A percentile compares a stretch with the other conserved stretches of the same genome.
Conservation (phyloP, 2,113 vertebrate genomes). For the Ifrita kowaldi region DNA sequence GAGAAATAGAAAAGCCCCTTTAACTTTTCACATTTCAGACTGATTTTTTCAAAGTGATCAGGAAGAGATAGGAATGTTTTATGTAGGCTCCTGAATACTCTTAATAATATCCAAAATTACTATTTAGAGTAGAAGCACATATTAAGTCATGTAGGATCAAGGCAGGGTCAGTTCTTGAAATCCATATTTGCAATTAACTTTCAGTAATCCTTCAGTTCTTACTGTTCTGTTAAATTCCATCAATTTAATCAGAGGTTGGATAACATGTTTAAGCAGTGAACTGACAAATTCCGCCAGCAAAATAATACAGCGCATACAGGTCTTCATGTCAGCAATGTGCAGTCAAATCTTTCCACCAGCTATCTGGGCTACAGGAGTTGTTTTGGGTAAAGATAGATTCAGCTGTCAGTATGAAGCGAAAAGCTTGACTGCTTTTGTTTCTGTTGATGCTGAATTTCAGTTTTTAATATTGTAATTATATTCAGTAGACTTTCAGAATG, state of each 20-base stretch:
- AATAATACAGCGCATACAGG: neutral
- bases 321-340: neutral
- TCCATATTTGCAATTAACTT: neutral
- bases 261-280: neutral
- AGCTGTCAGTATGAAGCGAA: neutral
- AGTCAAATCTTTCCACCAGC: neutral
- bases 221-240: neutral
- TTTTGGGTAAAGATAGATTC: neutral
- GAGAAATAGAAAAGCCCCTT: neutral
- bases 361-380: neutral
- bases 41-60: neutral
- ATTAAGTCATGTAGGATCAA: neutral
- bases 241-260: neutral
- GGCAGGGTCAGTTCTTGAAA: neutral
- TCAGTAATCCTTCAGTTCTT: neutral
- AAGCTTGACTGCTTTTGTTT: neutral
- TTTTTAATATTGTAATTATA: neutral
- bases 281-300: neutral
- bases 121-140: neutral
- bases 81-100: neutral
- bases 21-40: neutral
- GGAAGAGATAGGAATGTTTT: neutral
- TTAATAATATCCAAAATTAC: neutral
- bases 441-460: neutral
- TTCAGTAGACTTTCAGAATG: neutral